Base-by-base conservation (phyloP, 1,140 invertebrate species). In the Drosophila lowei region DNA sequence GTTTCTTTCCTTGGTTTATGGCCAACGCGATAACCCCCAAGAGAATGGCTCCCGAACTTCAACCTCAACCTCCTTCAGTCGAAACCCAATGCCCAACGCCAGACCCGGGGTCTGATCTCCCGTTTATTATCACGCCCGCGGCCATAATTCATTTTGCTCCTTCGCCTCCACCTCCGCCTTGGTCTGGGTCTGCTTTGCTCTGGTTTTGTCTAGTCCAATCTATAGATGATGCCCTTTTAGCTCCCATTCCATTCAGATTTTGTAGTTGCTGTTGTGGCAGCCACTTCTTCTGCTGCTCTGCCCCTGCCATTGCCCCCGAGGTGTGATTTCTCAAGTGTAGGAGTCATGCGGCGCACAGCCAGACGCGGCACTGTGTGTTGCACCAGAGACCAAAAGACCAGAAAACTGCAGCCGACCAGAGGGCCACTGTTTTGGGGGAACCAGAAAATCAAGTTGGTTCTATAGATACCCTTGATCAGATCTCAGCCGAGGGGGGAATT, bases 301-400 rank as follows among this genome's bases (percentile, higher is more conserved):
- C 58, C 48, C 58, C 48, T 53, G 60, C 34, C 21, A 44, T 50
- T 77, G 73, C 68, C 60, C 53, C 38, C 79, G 79, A 84, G 79
- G 79, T 84, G 79, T 84, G 79, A 84, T 84, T 79, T 84, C 75
- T 84, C 75, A 84, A 84, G 79, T 84, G 79, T 84, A 84, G 79
- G 79, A 84, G 75, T 84, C 79, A 84, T 70, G 79, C 75, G 34
- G 79, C 57, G 79, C 79, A 79, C 79, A 79, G 75, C 43, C 71
- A 48, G 80, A 66, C 61, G 57, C 34, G 34, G 34, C 34, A 38
- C 48, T 63, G 57, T 9, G 62, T 38, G 50, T 9, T 80, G 77
- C 77, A 72, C 60, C 65, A 66, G 38, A 66, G 60, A 15, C 61
- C 13, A 55, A 53, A 47, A 47, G 18, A 41, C n/a, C 41, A 23